Evolutionary conservation across 2,113 vertebrate genomes (phyloP).

Genomic region (Chitala chitala): DNA sequence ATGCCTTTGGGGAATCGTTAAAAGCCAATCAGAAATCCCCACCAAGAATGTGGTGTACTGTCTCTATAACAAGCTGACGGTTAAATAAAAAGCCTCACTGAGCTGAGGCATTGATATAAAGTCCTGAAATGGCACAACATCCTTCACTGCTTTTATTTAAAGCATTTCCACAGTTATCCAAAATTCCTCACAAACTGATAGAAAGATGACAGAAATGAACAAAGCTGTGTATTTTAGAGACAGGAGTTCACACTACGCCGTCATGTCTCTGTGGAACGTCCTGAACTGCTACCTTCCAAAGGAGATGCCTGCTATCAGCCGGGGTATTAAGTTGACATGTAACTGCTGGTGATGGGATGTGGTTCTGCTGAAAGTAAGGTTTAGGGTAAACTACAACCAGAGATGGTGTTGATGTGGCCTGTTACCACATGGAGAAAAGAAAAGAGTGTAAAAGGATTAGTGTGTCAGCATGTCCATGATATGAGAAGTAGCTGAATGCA

Average conservation of each 20-base stretch:
- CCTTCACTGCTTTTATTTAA: too few relatives aligned
- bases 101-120: too few relatives aligned
- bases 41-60: too few relatives aligned
- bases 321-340: neutral
- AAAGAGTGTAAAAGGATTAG: neutral
- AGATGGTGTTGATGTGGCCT: conserved; percentile 1
- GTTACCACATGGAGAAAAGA: neutral
- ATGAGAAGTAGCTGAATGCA: neutral
- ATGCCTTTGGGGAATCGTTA: too few relatives aligned
- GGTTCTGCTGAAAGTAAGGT: conserved; percentile 4
- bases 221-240: too few relatives aligned
- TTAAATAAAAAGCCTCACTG: too few relatives aligned
- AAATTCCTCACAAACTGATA: too few relatives aligned
- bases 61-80: too few relatives aligned
- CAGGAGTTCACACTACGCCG: neutral
- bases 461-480: neutral
- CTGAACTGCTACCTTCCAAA: neutral
- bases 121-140: too few relatives aligned
- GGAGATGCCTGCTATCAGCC: neutral
- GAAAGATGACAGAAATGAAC: too few relatives aligned
- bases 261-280: neutral
- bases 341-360: neutral
- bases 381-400: neutral
- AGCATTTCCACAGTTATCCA: too few relatives aligned
- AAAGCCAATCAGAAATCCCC: too few relatives aligned